Percentiles rank a stretch among this genome's conserved stretches.
Evolutionary conservation across 2,113 vertebrate genomes (phyloP).

Genomic region (Eleginops maclovinus): DNA sequence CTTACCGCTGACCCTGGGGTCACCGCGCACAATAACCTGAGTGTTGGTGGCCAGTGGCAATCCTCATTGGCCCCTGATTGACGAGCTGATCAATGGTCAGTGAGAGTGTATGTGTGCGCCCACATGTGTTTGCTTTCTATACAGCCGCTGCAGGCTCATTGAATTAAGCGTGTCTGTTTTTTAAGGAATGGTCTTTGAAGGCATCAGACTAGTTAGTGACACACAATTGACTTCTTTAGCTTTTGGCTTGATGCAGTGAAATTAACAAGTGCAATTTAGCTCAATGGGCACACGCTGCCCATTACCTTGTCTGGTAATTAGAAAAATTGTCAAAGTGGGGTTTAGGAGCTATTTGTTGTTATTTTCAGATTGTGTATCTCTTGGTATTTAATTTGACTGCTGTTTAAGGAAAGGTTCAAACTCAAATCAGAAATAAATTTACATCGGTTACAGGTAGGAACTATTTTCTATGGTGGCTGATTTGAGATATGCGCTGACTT

Average conservation of each 20-base stretch:
- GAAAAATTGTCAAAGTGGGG: not conserved
- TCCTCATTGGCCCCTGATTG: constrained; percentile 79
- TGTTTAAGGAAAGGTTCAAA: too few species aligned
- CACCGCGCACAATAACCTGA: constrained; percentile 71
- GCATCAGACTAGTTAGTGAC: constrained; percentile 72
- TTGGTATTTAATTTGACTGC: not conserved
- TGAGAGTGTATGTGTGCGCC: constrained; percentile 45
- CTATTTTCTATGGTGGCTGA: too few species aligned
- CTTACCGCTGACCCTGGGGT: constrained; percentile 79
- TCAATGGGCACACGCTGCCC: constrained; percentile 46
- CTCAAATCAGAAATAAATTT: too few species aligned
- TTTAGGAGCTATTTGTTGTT: constrained; percentile 1
- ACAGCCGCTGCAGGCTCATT: constrained; percentile 41
- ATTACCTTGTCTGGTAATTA: constrained; percentile 13
- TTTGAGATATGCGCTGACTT: too few species aligned
- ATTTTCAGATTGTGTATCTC: not conserved
- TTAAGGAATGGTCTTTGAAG: constrained; percentile 61
- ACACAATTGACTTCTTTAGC: constrained; percentile 71
- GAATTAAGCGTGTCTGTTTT: constrained; percentile 67
- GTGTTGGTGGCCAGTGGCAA: constrained; percentile 78
- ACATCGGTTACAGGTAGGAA: too few species aligned
- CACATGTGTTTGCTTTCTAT: constrained; percentile 59
- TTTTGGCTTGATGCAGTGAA: constrained; percentile 54
- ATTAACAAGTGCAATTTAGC: constrained; percentile 60
- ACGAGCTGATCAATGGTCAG: constrained; percentile 71